Conservation (phyloP, 2,888 invertebrate genomes). For the Eucera pruinosa region DNA sequence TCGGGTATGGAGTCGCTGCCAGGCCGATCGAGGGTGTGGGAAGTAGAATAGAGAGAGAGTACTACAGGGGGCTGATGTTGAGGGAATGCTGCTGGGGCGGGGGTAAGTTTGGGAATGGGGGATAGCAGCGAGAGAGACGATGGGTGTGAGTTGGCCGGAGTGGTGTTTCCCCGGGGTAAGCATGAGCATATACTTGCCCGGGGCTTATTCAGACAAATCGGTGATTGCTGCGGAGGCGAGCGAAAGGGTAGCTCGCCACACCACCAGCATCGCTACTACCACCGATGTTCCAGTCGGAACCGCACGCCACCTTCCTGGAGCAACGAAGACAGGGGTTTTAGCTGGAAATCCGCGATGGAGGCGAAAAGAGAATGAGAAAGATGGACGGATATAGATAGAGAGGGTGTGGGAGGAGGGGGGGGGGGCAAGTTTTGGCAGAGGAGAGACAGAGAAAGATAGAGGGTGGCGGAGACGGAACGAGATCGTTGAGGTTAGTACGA, state of each 20-base stretch:
- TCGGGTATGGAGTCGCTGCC: slow-evolving; percentile 59
- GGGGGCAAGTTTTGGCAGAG: slow-evolving; percentile 41
- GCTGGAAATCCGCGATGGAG: slow-evolving; percentile 54
- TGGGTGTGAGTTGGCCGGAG: slow-evolving; percentile 71
- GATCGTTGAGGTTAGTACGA: slow-evolving; percentile 58
- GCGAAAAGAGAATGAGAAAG: slow-evolving; percentile 60
- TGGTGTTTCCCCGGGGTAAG: slow-evolving; percentile 81
- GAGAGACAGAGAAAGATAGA: slow-evolving; percentile 18
- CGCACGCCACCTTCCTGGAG: slow-evolving; percentile 53
- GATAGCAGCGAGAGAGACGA: slow-evolving; percentile 19
- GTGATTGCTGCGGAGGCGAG: slow-evolving; percentile 83
- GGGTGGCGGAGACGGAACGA: slow-evolving; percentile 23
- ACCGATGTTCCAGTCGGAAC: slow-evolving; percentile 5
- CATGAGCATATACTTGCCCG: slow-evolving; percentile 82
- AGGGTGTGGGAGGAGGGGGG: slow-evolving; percentile 17
- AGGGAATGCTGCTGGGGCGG: slow-evolving; percentile 41
- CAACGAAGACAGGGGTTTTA: slow-evolving; percentile 58
- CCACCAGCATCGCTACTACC: slow-evolving; percentile 28
- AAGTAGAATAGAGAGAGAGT: slow-evolving; percentile 38
- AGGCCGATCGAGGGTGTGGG: slow-evolving; percentile 54
- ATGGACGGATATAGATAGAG: too few relatives aligned
- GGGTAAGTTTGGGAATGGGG: slow-evolving; percentile 19
- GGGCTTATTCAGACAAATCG: slow-evolving; percentile 84
- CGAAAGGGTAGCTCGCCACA: slow-evolving; percentile 75
- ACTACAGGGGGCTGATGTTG: slow-evolving; percentile 32